Conservation (phyloP, 2,113 vertebrate genomes). For the Saguinus midas region DNA sequence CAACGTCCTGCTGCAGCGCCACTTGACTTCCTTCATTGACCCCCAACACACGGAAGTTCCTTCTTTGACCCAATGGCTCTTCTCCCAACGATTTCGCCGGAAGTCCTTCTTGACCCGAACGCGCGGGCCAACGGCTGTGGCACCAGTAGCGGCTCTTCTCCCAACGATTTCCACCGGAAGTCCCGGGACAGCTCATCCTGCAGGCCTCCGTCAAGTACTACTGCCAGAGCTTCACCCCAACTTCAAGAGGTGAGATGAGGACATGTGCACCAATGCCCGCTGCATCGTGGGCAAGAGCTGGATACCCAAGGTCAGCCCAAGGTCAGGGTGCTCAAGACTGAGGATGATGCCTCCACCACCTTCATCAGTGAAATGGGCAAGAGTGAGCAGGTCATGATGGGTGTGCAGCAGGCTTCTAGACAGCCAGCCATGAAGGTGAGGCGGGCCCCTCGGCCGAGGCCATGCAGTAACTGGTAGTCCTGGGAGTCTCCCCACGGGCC, state of each 20-base stretch:
- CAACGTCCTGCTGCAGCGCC: constrained; percentile 93
- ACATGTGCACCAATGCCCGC: constrained; percentile 97
- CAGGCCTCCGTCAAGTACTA: constrained; percentile 89
- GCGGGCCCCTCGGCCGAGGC: constrained; percentile 76
- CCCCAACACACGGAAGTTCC: too few relatives aligned
- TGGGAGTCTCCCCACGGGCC: neutral
- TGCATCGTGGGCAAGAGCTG: constrained; percentile 96
- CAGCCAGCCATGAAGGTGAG: constrained; percentile 76
- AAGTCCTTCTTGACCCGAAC: constrained; percentile 96
- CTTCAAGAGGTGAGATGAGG: constrained; percentile 95
- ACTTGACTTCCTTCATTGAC: constrained; percentile 89
- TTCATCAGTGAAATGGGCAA: constrained; percentile 92
- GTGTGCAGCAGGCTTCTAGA: constrained; percentile 86
- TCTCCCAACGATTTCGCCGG: too few relatives aligned
- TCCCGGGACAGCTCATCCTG: constrained; percentile 91
- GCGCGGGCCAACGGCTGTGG: constrained; percentile 96
- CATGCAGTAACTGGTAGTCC: constrained; percentile 70
- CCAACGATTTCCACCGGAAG: constrained; percentile 88
- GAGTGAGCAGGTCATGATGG: constrained; percentile 91
- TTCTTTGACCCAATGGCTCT: constrained; percentile 83
- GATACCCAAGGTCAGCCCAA: constrained; percentile 81
- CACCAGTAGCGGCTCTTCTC: constrained; percentile 75
- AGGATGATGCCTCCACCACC: constrained; percentile 90
- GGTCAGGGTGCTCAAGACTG: constrained; percentile 90
- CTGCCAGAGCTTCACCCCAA: constrained; percentile 96